Conservation (phyloP, 2,113 vertebrate genomes). For the Saguinus midas region DNA sequence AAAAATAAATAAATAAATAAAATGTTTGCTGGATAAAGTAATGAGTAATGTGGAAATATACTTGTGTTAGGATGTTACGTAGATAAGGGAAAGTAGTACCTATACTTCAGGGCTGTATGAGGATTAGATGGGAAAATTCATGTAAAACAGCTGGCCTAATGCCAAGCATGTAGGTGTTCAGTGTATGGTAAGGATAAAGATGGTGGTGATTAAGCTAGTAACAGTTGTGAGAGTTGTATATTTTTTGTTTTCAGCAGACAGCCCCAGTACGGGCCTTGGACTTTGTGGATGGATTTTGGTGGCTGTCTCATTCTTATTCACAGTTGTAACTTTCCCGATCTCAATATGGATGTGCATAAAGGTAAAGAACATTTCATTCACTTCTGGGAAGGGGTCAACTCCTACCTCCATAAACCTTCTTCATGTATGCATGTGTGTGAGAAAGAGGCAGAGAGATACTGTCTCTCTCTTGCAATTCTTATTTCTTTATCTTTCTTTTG, state of each 20-base stretch:
- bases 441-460: neutral
- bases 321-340: conserved; percentile 87
- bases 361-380: conserved; percentile 82
- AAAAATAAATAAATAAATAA: neutral
- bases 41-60: neutral
- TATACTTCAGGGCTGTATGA: too few relatives aligned
- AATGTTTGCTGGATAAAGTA: neutral
- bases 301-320: conserved; percentile 84
- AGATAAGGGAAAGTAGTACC: neutral
- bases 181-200: neutral
- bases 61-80: neutral
- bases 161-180: neutral
- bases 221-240: fast-evolving
- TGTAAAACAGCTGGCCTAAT: neutral
- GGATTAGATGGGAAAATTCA: neutral
- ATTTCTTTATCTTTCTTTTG: neutral
- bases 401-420: neutral
- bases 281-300: conserved; percentile 92
- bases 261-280: conserved; percentile 78
- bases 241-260: conserved; percentile 69
- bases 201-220: fast-evolving
- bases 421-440: neutral
- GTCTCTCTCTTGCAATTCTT: neutral
- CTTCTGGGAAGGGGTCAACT: neutral
- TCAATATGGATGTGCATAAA: conserved; percentile 98